phyloP scores from a whole-genome alignment of 2,888 invertebrate species.

The Arctia plantaginis region DNA sequence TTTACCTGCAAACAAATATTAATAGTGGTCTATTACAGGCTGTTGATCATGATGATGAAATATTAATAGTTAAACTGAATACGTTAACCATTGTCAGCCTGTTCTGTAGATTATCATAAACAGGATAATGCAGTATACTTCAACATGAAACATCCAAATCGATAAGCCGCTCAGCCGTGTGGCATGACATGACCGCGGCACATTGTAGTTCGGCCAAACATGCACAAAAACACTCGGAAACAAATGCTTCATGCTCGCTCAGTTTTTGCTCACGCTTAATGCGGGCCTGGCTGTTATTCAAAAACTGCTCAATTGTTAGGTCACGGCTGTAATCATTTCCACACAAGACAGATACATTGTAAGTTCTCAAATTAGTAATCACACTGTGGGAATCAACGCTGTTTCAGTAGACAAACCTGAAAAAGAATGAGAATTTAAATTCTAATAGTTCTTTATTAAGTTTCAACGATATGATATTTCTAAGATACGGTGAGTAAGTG shows the following conservation, averaged over 20 bases:
- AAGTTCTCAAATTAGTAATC: constrained; percentile 35
- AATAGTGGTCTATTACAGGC: too few species aligned
- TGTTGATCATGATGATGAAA: too few species aligned
- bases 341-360: constrained; percentile 49
- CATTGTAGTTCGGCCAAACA: constrained; percentile 32
- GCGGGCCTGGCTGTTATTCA: constrained; percentile 44
- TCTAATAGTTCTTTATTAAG: constrained; percentile 11
- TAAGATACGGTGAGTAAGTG: constrained; percentile 14
- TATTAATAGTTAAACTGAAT: not conserved
- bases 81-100: not conserved
- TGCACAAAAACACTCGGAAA: constrained; percentile 65
- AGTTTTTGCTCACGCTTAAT: constrained; percentile 57
- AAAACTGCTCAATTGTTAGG: constrained; percentile 54
- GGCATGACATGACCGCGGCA: constrained; percentile 28
- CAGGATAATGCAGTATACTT: constrained; percentile 14
- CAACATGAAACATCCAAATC: constrained; percentile 55
- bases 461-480: constrained; percentile 14
- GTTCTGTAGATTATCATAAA: not conserved
- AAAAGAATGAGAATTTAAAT: constrained; percentile 15
- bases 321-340: constrained; percentile 55
- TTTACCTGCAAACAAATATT: not conserved
- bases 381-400: constrained; percentile 37
- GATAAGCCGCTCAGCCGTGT: constrained; percentile 50
- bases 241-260: constrained; percentile 60
- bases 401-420: constrained; percentile 17